Percentiles rank a stretch among this genome's conserved stretches.
These are phyloP conservation scores for Entomobrya proxima DNA, from an alignment of 2,888 invertebrate species.

Conservation along the genomic window DNA sequence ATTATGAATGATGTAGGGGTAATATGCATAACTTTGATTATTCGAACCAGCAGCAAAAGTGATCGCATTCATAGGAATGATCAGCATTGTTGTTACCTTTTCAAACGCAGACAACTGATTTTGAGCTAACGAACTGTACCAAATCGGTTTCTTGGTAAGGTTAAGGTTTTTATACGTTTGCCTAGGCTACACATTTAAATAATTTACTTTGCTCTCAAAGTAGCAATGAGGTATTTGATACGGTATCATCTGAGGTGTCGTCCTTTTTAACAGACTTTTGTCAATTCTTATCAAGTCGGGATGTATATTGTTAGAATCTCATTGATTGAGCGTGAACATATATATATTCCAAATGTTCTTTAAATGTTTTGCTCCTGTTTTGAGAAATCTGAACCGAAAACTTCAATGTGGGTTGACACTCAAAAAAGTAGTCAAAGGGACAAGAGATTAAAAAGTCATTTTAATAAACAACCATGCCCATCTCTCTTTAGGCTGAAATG, in stretches of 20 bases:
- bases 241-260: constrained; percentile 67
- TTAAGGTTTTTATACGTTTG: neutral
- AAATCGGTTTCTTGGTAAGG: constrained; percentile 55
- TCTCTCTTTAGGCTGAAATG: constrained; percentile 67
- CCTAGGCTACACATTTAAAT: constrained; percentile 42
- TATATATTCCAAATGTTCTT: constrained; percentile 30
- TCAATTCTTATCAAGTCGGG: neutral
- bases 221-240: constrained; percentile 61
- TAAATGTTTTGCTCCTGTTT: constrained; percentile 57
- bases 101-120: constrained; percentile 13
- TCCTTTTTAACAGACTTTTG: constrained; percentile 42
- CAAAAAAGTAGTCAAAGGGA: constrained; percentile 38
- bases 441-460: constrained; percentile 69
- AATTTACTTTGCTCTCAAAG: constrained; percentile 43
- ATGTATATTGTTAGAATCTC: constrained; percentile 29
- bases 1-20: no score
- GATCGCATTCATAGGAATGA: neutral
- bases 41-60: constrained; percentile 8
- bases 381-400: constrained; percentile 37
- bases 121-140: constrained; percentile 72
- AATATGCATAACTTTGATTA: constrained; percentile 22
- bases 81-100: constrained; percentile 35
- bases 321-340: constrained; percentile 3
- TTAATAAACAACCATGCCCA: constrained; percentile 64
- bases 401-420: constrained; percentile 19